Percentiles rank a stretch among this genome's conserved stretches.
These are phyloP conservation scores for Eupithecia abbreviata DNA, from an alignment of 2,888 invertebrate species.

Conservation along the genomic window DNA sequence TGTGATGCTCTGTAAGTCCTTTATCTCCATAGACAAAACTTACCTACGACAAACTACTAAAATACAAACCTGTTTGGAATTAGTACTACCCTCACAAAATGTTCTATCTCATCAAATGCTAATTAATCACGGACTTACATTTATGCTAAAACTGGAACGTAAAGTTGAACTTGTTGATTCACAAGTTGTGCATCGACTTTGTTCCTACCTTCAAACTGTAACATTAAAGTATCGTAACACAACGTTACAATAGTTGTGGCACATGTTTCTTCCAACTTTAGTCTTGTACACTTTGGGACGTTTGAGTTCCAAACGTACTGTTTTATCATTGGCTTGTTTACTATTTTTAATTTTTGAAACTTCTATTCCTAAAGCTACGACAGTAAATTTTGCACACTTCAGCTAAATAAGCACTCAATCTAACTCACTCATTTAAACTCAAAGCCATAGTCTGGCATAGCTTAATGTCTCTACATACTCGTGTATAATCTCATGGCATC, in stretches of 20 bases:
- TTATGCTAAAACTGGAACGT: background rate
- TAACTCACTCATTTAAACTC: background rate
- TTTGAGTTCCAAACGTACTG: background rate
- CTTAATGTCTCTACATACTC: background rate
- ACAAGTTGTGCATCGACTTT: constrained; percentile 38
- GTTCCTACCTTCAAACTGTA: constrained; percentile 21
- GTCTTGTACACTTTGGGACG: constrained; percentile 39
- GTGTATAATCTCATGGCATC: background rate
- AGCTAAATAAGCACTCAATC: too few relatives aligned
- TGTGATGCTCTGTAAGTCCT: background rate
- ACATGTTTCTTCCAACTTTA: constrained; percentile 48
- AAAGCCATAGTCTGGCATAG: background rate
- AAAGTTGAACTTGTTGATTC: constrained; percentile 56
- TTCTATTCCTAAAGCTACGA: background rate
- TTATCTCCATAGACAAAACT: background rate
- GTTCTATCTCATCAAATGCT: constrained; percentile 1
- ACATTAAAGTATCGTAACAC: constrained; percentile 49
- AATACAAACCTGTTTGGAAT: background rate
- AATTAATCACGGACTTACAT: background rate
- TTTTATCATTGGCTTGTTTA: background rate
- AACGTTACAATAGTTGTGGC: constrained; percentile 39
- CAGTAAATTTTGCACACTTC: background rate
- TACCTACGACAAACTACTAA: background rate
- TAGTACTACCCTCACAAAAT: background rate
- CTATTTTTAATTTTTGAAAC: background rate